Base-by-base conservation (phyloP, 2,113 vertebrate genomes). In the Neotoma lepida region DNA sequence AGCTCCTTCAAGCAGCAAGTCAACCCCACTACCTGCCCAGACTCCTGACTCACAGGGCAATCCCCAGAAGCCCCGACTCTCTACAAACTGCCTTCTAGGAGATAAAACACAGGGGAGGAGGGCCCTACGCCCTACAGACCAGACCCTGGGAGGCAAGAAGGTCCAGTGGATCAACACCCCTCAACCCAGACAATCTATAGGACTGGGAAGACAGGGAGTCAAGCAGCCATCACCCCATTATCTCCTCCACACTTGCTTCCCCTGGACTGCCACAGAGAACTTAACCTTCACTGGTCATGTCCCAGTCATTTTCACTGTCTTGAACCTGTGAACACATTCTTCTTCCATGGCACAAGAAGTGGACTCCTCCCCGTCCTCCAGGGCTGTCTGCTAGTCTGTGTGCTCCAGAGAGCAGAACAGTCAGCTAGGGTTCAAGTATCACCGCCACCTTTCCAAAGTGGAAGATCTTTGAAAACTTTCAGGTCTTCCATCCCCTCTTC, bases 241-340 rank as follows among this genome's bases (percentile, higher is more conserved):
- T 30, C 39, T 84, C 24, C 26, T 84, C 74, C 49, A 54, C 54
- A 35, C 95, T 82, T 58, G 80, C 73, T 73, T 88, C 49, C 68
- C 80, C 46, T 22, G 2, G 3, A 6, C 86, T 94, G 49, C 63
- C 80, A 88, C 73, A 70, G 66, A 61, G 58, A 51, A 74, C n/a
- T 4, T 94, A 94, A 97, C 95, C 96, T 97, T 97, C 93, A 94
- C 0, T 1, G 30, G n/a, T 51, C n/a, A 39, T 87, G 78, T 87
- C n/a, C 26, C 46, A n/a, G 63, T 61, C 68, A 30, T 6, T 1
- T 33, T 64, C 73, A 78, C 44, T 71, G 84, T 71, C 88, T 54
- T 4, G 77, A 24, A 9, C 73, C 71, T 61, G 71, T 6, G 41
- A 91, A 86, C 58, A 56, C 84, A 86, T 78, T 10, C 84, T 54